Conservation (phyloP, 1,140 invertebrate species). For the Mactra quadrangularis region DNA sequence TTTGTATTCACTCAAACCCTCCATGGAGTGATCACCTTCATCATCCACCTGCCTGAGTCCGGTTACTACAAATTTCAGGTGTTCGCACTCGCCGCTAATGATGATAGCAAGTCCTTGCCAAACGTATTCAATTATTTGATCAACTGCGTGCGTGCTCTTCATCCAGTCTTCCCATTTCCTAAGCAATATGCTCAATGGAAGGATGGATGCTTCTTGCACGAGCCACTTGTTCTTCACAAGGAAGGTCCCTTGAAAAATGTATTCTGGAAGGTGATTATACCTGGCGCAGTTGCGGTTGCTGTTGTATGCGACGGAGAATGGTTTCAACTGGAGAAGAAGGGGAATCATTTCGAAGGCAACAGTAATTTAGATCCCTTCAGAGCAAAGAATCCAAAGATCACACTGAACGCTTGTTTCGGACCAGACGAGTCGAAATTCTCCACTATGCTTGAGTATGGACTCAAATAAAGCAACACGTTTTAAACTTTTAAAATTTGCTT, state of each 20-base stretch:
- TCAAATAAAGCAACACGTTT: too few relatives aligned
- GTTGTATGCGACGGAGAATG: conserved; percentile 81
- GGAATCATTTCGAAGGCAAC: conserved; percentile 77
- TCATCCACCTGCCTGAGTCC: conserved; percentile 73
- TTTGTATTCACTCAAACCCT: conserved; percentile 76
- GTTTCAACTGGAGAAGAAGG: conserved; percentile 80
- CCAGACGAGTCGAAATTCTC: conserved; percentile 80
- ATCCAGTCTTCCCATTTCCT: conserved; percentile 80
- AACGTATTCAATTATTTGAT: conserved; percentile 83
- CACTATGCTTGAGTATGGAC: conserved; percentile 80
- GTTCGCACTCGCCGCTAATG: conserved; percentile 77
- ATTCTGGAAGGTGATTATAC: conserved; percentile 79
- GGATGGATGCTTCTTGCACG: conserved; percentile 82
- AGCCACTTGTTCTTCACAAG: conserved; percentile 77
- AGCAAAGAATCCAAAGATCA: conserved; percentile 72
- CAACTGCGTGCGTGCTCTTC: conserved; percentile 66
- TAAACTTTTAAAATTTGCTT: too few relatives aligned
- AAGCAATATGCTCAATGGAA: conserved; percentile 84
- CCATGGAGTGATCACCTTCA: conserved; percentile 68
- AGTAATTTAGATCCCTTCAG: conserved; percentile 71
- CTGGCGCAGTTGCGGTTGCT: conserved; percentile 79
- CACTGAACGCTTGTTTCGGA: conserved; percentile 82
- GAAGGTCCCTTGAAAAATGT: conserved; percentile 63
- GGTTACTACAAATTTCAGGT: conserved; percentile 83
- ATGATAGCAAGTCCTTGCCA: conserved; percentile 80